Evolutionary conservation across 1,140 invertebrate species (phyloP), one percentile per base, ranked within the genome.

Genomic region (Drosophila pseudoananassae): DNA sequence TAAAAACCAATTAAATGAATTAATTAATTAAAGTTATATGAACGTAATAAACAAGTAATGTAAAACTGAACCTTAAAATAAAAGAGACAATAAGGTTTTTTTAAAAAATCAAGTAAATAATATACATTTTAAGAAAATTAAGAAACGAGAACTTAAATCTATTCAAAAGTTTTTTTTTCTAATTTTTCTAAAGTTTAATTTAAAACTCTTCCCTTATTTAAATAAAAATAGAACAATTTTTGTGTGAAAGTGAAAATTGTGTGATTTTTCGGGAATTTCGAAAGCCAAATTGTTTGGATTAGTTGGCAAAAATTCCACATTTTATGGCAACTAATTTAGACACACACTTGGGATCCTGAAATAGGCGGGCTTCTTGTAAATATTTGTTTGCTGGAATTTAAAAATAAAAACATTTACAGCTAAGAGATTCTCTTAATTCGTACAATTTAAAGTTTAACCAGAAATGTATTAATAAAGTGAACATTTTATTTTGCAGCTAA

Each of bases 401-500:
- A 36, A 36, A 36, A 36, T 36, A 36, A 2, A 36, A 36, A 36
- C 10, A 4, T 12, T 36, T 36, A 36, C 33, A 36, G 10, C 33
- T 0, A 36, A 36, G 10, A 36, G 12, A 9, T 9, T 9, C 31
- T 3, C 31, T 8, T 27, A 27, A 27, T 27, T 27, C 6, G 6
- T 27, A 27, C 6, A 0, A 27, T 27, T 7, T 6, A 27, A 27
- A 40, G 3, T 15, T 40, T 40, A 40, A 40, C 9, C 9, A 7
- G 38, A 43, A 17, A 1, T 9, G 10, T 17, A 8, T 15, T 43
- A 43, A 43, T 17, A 17, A 7, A 9, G 5, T 1, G 14, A 8
- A 6, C 14, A 7, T 17, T 1, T 53, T 40, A 15, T 46, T 29
- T 47, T 68, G 0, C 50, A 92, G 91, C 91, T n/a, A 92, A 90